Base-by-base conservation (phyloP, 2,113 vertebrate species). In the Probosciger aterrimus region DNA sequence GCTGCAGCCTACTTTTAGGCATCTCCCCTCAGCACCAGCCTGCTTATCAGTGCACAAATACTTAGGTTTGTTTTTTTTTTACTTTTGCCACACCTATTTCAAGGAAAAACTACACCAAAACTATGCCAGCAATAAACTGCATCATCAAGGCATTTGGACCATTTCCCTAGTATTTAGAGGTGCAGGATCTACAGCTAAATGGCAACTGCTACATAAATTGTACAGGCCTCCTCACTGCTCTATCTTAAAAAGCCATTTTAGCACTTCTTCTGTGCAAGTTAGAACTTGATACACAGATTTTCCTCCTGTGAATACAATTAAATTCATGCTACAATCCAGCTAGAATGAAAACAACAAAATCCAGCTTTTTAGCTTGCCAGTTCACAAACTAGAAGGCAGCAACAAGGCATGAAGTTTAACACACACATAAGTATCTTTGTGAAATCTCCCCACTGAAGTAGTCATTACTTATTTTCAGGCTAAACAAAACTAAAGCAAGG, bases 71-170 rank as follows among this genome's bases (percentile, higher is more conserved):
- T 12, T 47, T 44, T 78, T 82, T 92, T 83, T 86, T 75, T 2
- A 30, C 64, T 95, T 93, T 86, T 88, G 64, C 81, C 94, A 91
- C 86, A 95, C 94, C 84, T 94, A 94, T 89, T 95, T 95, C 90
- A 96, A 88, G 88, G 91, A 78, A 76, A 20, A 92, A 74, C 60
- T 33, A 30, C 2, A 6, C 62, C 55, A 83, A 76, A 88, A 65
- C 41, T 52, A 73, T 52, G 63, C 28, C 79, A 74, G 90, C 62
- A 84, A 88, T 62, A 86, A 82, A 47, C 46, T 37, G 0, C 23
- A 62, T 70, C 88, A 30, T 84, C 50, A 43, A 6, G 14, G 69
- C 52, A 63, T 76, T 43, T 64, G 71, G 46, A 70, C 6, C 35
- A 24, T 88, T 92, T 93, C 88, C 68, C 64, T 31, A 65, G 22